Percentiles rank a stretch among this genome's conserved stretches.
phyloP scores from a whole-genome alignment of 2,888 invertebrate genomes.

The Sinelater perroti region DNA sequence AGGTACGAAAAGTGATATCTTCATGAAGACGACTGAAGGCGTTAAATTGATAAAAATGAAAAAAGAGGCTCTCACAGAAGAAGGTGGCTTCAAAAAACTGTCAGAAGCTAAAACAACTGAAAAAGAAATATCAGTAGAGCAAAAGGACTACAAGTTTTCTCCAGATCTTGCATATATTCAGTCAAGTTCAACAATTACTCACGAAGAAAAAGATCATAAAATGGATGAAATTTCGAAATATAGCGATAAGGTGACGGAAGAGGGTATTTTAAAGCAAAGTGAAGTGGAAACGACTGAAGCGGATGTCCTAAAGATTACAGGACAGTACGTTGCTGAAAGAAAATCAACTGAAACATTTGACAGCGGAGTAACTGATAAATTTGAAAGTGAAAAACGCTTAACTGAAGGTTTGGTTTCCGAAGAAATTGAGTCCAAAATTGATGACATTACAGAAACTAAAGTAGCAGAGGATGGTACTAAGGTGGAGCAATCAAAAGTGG shows the following conservation, averaged over 20 bases:
- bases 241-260: slow-evolving; percentile 33
- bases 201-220: slow-evolving; percentile 25
- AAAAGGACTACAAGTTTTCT: slow-evolving; percentile 40
- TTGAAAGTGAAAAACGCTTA: slow-evolving; percentile 31
- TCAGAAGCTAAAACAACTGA: slow-evolving; percentile 37
- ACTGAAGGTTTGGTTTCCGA: slow-evolving; percentile 44
- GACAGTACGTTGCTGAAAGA: slow-evolving; percentile 39
- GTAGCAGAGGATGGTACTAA: slow-evolving; percentile 45
- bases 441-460: slow-evolving; percentile 47
- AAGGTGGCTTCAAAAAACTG: slow-evolving; percentile 49
- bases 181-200: slow-evolving; percentile 31
- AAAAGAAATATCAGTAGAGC: slow-evolving; percentile 43
- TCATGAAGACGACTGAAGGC: slow-evolving; percentile 48
- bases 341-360: slow-evolving; percentile 38
- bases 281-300: slow-evolving; percentile 32
- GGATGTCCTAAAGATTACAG: slow-evolving; percentile 37
- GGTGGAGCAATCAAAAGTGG: slow-evolving; percentile 35
- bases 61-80: slow-evolving; percentile 51
- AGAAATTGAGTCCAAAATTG: slow-evolving; percentile 44
- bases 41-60: slow-evolving; percentile 51
- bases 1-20: slow-evolving; percentile 48
- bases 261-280: slow-evolving; percentile 21
- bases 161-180: slow-evolving; percentile 31
- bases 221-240: slow-evolving; percentile 36
- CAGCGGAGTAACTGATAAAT: slow-evolving; percentile 36